Evolutionary conservation across 2,888 invertebrate genomes (phyloP), one percentile per base, ranked within the genome.

Genomic region (Caenorhabditis becei): DNA sequence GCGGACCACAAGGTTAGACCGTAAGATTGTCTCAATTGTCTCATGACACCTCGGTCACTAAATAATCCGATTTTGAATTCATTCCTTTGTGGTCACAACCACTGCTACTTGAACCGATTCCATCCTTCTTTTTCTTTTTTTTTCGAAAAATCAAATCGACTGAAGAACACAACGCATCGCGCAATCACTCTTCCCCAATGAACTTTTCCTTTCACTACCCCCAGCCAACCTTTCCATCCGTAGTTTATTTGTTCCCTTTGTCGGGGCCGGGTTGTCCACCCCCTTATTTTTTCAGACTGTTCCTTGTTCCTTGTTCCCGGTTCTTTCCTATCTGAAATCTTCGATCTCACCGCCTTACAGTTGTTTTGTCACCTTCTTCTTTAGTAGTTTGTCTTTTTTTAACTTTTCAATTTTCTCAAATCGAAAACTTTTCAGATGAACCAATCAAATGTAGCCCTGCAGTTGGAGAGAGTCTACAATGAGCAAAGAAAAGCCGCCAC

Each of bases 401-500:
- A 41, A 5, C 14, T 14, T 41, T 14, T 41, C 7, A 41, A 41
- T 11, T 2, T 41, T 41, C 14, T 4, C 4, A 32, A 32, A 32
- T 32, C 10, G 32, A 32, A 32, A 32, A 32, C 10, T 49, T 65
- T 70, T 20, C 51, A 70, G 78, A 70, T 70, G 70, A 65, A 58
- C 53, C 37, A 54, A 24, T 61, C 67, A 26, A 77, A 59, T 47
- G 65, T 82, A 18, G 62, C 74, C 24, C 44, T 59, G 28, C 82
- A 78, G 51, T 78, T 82, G 74, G 82, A 82, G 28, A 67, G 69
- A 66, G 79, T 85, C 11, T 85, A 83, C 66, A 77, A 82, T 54
- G 83, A 85, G 75, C 85, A 85, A 51, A 61, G 82, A 37, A 85
- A 83, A 54, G 86, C 84, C 1, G 83, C 83, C 5, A 84, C 80